phyloP scores from a whole-genome alignment of 1,140 invertebrate species.

The Drosophila grimshawi region DNA sequence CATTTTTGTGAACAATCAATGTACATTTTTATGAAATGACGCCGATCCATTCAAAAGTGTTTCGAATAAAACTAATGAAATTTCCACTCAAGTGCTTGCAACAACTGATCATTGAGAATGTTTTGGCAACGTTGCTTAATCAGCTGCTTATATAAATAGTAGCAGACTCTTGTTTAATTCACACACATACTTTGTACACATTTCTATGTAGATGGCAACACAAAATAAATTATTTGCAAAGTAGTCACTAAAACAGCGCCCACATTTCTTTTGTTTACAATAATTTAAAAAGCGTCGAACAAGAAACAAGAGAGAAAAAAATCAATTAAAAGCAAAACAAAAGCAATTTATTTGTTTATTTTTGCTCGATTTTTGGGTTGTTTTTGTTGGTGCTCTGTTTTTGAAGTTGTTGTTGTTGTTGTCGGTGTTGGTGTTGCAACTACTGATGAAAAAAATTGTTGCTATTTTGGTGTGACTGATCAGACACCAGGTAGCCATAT shows the following conservation, averaged over 20 bases:
- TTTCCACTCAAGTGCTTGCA: conserved; percentile 17
- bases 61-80: conserved; percentile 14
- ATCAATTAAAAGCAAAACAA: conserved; percentile 30
- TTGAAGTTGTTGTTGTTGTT: conserved; percentile 9
- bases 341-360: conserved; percentile 35
- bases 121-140: conserved; percentile 25
- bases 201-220: background rate
- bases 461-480: conserved; percentile 15
- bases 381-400: conserved; percentile 3
- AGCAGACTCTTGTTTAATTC: conserved; percentile 16
- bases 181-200: background rate
- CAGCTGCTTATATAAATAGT: conserved; percentile 44
- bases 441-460: conserved; percentile 6
- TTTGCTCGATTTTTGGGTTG: background rate
- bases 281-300: conserved; percentile 48
- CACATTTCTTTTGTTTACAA: conserved; percentile 51
- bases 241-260: conserved; percentile 45
- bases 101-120: conserved; percentile 15
- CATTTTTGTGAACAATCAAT: background rate
- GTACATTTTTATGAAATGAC: background rate
- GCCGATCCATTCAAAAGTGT: conserved; percentile 1
- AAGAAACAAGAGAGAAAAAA: conserved; percentile 21
- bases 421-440: conserved; percentile 14
- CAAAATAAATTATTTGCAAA: conserved; percentile 43
- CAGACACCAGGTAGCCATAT: background rate